These are phyloP conservation scores for Urocitellus parryii DNA, from an alignment of 2,113 vertebrate species.

Conservation along the genomic window DNA sequence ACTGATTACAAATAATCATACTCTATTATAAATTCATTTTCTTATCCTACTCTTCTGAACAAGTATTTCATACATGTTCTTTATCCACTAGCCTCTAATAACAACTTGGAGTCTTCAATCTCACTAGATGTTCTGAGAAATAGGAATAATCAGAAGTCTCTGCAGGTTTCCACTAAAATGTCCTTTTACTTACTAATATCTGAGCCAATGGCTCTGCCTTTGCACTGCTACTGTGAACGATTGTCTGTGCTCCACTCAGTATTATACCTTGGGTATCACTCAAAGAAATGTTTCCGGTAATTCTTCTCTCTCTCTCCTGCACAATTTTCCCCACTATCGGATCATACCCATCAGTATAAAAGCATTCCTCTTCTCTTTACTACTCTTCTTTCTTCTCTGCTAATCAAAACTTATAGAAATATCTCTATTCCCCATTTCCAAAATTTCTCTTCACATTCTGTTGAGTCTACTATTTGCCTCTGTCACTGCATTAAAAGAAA, in stretches of 20 bases:
- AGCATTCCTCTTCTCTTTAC: too few species aligned
- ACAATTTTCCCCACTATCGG: not conserved
- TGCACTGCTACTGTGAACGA: not conserved
- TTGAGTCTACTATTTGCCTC: not conserved
- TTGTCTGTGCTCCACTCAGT: not conserved
- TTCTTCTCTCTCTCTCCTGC: not conserved
- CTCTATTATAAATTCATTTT: not conserved
- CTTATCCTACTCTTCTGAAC: not conserved
- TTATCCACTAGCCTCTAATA: not conserved
- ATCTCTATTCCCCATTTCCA: not conserved
- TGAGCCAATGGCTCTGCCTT: not conserved
- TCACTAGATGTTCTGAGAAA: not conserved
- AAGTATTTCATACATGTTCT: not conserved
- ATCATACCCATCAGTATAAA: not conserved
- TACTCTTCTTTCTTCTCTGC: not conserved
- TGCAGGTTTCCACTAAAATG: not conserved
- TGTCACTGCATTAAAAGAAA: not conserved
- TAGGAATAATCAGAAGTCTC: not conserved
- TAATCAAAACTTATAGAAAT: not conserved
- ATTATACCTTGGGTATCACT: not conserved
- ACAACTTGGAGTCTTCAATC: not conserved
- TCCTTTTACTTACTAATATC: not conserved
- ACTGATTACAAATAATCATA: not conserved
- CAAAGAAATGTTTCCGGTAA: not conserved
- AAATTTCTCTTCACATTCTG: not conserved